These are phyloP conservation scores for Trilocha varians DNA, from an alignment of 2,888 invertebrate species.

Conservation along the genomic window DNA sequence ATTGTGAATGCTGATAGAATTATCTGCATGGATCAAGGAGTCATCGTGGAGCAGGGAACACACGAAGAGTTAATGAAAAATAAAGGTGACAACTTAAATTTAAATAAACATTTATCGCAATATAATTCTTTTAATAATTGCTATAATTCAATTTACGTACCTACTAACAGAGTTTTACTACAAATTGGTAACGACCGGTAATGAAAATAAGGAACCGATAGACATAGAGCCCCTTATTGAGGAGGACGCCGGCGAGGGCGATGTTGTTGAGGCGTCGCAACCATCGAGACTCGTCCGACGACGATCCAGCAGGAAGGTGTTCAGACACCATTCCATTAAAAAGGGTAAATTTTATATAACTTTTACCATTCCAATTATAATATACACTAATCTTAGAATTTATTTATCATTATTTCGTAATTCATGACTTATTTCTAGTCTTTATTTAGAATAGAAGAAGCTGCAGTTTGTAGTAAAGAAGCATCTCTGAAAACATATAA, in stretches of 20 bases:
- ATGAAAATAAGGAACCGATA: constrained; percentile 49
- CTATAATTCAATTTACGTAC: background rate
- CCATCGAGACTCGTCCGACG: constrained; percentile 38
- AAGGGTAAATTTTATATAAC: constrained; percentile 50
- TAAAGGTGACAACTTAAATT: constrained; percentile 54
- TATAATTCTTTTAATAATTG: background rate
- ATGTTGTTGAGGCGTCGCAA: constrained; percentile 26
- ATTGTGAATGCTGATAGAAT: constrained; percentile 81
- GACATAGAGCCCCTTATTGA: constrained; percentile 48
- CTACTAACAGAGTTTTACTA: constrained; percentile 45
- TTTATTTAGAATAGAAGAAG: background rate
- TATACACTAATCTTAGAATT: no score
- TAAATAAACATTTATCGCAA: background rate
- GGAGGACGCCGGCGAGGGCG: constrained; percentile 37
- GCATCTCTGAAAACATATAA: no score
- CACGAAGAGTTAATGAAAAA: constrained; percentile 80
- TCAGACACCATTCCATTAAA: constrained; percentile 51
- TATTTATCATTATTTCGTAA: no score
- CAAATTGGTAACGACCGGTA: constrained; percentile 78
- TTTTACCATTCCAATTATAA: no score
- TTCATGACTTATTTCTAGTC: background rate
- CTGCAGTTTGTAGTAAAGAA: background rate
- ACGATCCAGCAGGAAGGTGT: constrained; percentile 43
- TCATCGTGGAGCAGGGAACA: constrained; percentile 81
- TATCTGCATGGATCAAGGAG: constrained; percentile 80